Evolutionary conservation across 2,888 invertebrate species (phyloP).

Genomic region (Phlogophora meticulosa): DNA sequence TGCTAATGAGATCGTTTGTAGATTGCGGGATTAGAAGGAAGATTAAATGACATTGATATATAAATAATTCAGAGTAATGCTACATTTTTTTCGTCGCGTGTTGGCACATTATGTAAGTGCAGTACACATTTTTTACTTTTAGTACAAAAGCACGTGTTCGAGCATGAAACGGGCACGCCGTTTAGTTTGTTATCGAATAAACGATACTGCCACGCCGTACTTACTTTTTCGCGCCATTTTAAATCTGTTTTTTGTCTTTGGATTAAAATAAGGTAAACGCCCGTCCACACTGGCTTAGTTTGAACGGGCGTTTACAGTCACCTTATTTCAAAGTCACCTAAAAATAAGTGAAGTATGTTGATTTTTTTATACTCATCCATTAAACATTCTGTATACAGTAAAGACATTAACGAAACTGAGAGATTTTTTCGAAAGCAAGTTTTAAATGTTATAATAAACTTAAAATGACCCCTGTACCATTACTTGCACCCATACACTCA

Average conservation of each 20-base stretch:
- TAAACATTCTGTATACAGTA: not conserved
- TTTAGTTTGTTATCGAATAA: conserved; percentile 65
- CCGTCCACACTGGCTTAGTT: not conserved
- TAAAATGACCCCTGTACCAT: too few species aligned
- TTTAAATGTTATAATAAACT: too few species aligned
- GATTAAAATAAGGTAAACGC: not conserved
- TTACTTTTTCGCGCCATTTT: conserved; percentile 46
- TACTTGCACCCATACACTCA: too few species aligned
- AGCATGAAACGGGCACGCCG: conserved; percentile 56
- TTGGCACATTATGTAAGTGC: conserved; percentile 49
- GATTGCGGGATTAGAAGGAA: conserved; percentile 12
- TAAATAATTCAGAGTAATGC: conserved; percentile 26
- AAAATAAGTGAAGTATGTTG: not conserved
- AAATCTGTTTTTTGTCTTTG: conserved; percentile 16
- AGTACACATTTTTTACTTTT: conserved; percentile 52
- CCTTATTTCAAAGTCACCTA: too few species aligned
- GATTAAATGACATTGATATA: conserved; percentile 11
- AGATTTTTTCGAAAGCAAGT: too few species aligned
- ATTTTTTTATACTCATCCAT: not conserved
- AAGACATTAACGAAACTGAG: too few species aligned
- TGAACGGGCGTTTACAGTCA: too few species aligned
- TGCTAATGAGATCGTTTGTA: conserved; percentile 28
- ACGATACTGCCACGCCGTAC: conserved; percentile 43
- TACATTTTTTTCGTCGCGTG: conserved; percentile 19
- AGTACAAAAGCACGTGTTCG: conserved; percentile 60